Evolutionary conservation across 1,140 invertebrate species (phyloP), one percentile per base, ranked within the genome.

Genomic region (Caenorhabditis briggsae): DNA sequence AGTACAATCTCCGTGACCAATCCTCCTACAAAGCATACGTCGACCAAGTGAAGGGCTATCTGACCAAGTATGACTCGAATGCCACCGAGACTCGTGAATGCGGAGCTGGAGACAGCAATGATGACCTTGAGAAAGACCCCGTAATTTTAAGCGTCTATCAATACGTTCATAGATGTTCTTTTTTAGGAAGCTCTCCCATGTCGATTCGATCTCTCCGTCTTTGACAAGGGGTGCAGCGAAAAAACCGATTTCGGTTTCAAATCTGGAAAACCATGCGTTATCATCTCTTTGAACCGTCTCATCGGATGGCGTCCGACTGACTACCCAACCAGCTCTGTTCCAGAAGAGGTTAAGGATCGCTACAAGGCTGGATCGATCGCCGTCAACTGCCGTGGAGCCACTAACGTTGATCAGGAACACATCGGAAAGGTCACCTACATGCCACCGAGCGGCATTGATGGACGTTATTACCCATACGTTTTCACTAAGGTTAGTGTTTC

Each of bases 401-500:
- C 92, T 70, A 88, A 91, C 46, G 20, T 82, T 48, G 91, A 92
- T 82, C 82, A 88, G 78, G 91, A 92, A 84, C 53, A 90, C 85
- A 84, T 90, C 58, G 91, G 91, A n/a, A 65, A 82, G 25, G 59
- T 92, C 20, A 82, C 23, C 16, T 92, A 92, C 82, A 84, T 92
- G 82, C 91, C 91, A n/a, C 2, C 59, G 12, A 84, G 83, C 50
- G 91, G 91, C 65, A 92, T 92, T 64, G 88, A 90, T 59, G 91
- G 91, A n/a, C 84, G 87, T 23, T 92, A 88, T 86, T 92, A 91
- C 83, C 91, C 91, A 5, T 92, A 92, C 86, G 90, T 89, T n/a
- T 89, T 89, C 55, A 78, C 70, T n/a, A 78, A 78, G 46, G 70
- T 78, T 20, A 3, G 70, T 78, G 6, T 5, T 43, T 2, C 6